A percentile compares a stretch with the other conserved stretches of the same genome.
phyloP scores from a whole-genome alignment of 92 coral and sea anemone genomes.

The Porites lobata region DNA sequence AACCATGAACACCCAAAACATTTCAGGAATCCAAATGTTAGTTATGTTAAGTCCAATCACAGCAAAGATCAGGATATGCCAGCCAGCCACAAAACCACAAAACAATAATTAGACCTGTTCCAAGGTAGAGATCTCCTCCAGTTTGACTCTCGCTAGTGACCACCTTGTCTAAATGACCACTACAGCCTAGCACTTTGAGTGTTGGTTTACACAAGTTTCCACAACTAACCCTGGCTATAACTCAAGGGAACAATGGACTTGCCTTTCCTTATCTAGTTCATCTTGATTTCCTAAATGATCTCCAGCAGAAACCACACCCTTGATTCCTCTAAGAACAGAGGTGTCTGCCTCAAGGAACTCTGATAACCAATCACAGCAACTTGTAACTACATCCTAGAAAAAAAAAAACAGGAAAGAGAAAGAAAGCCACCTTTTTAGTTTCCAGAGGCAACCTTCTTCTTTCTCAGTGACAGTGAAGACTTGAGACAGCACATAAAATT shows the following conservation, averaged over 20 bases:
- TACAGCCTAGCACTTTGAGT: too few species aligned
- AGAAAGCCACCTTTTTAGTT: background rate
- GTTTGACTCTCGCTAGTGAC: too few species aligned
- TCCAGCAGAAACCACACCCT: constrained; percentile 78
- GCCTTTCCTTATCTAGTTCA: constrained; percentile 87
- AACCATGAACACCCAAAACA: too few species aligned
- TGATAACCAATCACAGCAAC: constrained; percentile 82
- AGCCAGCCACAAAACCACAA: too few species aligned
- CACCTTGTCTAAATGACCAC: too few species aligned
- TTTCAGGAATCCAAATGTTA: too few species aligned
- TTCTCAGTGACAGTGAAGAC: background rate
- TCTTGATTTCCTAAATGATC: constrained; percentile 62
- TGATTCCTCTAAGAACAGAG: constrained; percentile 84
- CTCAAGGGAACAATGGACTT: background rate
- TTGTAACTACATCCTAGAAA: constrained; percentile 73
- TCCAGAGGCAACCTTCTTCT: background rate
- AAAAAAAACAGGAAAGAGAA: background rate
- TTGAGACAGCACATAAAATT: too few species aligned
- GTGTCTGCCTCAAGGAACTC: constrained; percentile 75
- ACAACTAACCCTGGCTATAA: background rate
- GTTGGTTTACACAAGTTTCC: too few species aligned
- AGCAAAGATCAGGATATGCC: too few species aligned
- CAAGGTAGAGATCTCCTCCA: too few species aligned
- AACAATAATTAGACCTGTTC: too few species aligned
- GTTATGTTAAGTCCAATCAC: too few species aligned